These are phyloP conservation scores for Oriolus oriolus DNA, from an alignment of 2,113 vertebrate species.

Conservation along the genomic window DNA sequence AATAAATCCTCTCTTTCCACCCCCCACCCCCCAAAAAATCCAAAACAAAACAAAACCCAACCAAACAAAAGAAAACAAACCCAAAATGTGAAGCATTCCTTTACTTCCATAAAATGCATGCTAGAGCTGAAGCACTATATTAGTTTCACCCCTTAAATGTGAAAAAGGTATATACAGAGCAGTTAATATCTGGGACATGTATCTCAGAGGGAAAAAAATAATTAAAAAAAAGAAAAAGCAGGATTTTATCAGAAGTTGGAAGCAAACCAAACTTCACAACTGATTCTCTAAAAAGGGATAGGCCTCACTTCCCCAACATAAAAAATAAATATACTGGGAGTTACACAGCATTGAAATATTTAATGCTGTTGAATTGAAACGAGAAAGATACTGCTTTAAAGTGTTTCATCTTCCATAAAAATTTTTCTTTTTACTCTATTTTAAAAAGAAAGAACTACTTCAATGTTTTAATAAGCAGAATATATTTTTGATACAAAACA, in stretches of 20 bases:
- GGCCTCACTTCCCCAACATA: background rate
- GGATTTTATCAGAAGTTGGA: background rate
- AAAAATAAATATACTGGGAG: constrained; percentile 41
- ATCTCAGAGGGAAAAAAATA: background rate
- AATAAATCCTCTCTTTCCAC: background rate
- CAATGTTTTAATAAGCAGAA: background rate
- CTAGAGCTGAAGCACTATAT: background rate
- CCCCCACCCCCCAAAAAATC: fast-evolving
- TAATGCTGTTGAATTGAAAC: background rate
- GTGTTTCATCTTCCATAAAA: background rate
- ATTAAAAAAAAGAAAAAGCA: background rate
- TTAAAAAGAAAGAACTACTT: background rate
- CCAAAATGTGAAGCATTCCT: background rate
- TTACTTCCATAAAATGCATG: background rate
- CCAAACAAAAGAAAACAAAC: background rate
- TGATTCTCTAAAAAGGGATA: background rate
- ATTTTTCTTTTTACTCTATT: background rate
- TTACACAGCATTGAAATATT: constrained; percentile 29
- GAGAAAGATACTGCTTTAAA: constrained; percentile 1
- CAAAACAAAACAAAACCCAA: background rate
- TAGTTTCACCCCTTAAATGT: background rate
- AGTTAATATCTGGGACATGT: background rate
- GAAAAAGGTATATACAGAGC: background rate
- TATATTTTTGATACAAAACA: background rate
- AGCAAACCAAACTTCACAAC: background rate